phyloP scores from a whole-genome alignment of 64 coral and sea anemone genomes.

The Dendrophyllia cribrosa region DNA sequence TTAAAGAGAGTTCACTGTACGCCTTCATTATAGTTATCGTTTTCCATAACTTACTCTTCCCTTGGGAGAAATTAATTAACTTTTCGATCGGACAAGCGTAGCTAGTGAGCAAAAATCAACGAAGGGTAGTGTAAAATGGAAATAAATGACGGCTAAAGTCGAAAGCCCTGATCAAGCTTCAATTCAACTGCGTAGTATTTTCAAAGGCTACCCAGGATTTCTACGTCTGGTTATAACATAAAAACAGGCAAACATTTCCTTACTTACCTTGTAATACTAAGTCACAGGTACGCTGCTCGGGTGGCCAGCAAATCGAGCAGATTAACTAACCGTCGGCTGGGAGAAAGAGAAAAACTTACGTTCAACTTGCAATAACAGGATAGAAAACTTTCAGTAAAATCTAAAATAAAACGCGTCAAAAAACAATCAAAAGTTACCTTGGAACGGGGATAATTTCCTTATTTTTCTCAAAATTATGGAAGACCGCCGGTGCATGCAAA shows the following conservation, averaged over 20 bases:
- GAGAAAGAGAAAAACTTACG: not conserved
- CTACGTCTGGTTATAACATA: not conserved
- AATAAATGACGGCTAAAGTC: too few species aligned
- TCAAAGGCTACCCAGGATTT: not conserved
- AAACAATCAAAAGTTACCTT: not conserved
- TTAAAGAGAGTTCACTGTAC: too few species aligned
- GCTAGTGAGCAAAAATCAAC: not conserved
- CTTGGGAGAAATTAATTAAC: not conserved
- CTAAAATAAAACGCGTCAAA: not conserved
- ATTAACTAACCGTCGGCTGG: not conserved
- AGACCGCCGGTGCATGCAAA: slow-evolving; percentile 26
- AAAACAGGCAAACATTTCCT: not conserved
- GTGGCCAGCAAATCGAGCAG: slow-evolving; percentile 40
- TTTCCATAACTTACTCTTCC: too few species aligned
- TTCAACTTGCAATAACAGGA: not conserved
- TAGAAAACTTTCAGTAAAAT: not conserved
- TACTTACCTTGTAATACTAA: slow-evolving; percentile 30
- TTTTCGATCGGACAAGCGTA: not conserved
- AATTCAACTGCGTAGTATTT: not conserved
- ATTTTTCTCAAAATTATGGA: slow-evolving; percentile 45
- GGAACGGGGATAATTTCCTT: not conserved
- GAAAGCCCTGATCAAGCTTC: not conserved
- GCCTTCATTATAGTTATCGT: too few species aligned
- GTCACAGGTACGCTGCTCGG: slow-evolving; percentile 17
- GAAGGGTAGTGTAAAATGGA: too few species aligned